Conservation (phyloP, 2,113 vertebrate genomes). For the Marmota flaviventris region DNA sequence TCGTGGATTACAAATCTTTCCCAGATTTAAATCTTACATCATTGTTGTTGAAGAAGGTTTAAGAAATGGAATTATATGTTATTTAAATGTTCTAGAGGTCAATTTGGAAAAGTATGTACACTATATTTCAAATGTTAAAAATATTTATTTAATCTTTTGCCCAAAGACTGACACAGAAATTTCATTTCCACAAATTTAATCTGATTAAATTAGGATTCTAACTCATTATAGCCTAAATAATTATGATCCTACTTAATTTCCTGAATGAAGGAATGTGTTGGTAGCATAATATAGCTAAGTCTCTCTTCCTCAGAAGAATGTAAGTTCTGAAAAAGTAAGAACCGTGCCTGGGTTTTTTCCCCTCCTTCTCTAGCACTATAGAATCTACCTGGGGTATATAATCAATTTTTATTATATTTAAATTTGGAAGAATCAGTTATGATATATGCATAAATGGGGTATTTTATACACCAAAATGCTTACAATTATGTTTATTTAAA, state of each 20-base stretch:
- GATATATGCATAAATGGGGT: not conserved
- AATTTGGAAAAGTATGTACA: not conserved
- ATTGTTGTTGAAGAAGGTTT: not conserved
- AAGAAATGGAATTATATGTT: not conserved
- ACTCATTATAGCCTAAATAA: not conserved
- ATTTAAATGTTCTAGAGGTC: not conserved
- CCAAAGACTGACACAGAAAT: not conserved
- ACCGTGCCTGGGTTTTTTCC: not conserved
- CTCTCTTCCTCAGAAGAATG: not conserved
- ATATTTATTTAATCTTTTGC: not conserved
- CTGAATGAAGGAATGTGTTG: not conserved
- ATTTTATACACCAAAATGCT: not conserved
- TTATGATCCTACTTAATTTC: conserved; percentile 12
- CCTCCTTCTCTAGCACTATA: not conserved
- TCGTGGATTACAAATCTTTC: not conserved
- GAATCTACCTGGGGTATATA: not conserved
- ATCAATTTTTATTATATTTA: not conserved
- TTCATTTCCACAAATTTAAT: not conserved
- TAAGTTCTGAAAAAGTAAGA: not conserved
- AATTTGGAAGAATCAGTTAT: not conserved
- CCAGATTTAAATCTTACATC: not conserved
- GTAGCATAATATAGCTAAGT: not conserved
- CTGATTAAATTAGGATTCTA: not conserved
- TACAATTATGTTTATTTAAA: not conserved
- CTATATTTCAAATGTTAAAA: not conserved